Conservation (phyloP, 2,888 invertebrate species). For the Nycteola revayana region DNA sequence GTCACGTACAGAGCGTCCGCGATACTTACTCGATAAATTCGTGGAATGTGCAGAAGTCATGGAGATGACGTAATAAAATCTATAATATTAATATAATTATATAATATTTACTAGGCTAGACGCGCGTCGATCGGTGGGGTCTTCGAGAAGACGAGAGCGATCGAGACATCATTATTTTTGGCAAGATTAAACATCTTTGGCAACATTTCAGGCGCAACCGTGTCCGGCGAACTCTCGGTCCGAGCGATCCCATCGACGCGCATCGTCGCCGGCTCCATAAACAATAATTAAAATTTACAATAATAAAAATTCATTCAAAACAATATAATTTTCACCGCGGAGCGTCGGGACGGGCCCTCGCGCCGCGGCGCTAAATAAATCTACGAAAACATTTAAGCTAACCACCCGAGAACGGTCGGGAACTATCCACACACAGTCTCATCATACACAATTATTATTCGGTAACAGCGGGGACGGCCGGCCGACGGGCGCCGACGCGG, state of each 20-base stretch:
- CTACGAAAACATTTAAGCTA: slow-evolving; percentile 30
- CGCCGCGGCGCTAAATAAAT: slow-evolving; percentile 11
- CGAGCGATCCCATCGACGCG: background rate
- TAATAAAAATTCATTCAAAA: slow-evolving; percentile 30
- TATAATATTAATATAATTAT: slow-evolving; percentile 20
- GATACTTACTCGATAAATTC: too few species aligned
- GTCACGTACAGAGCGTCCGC: slow-evolving; percentile 27
- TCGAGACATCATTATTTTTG: too few species aligned
- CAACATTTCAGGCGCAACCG: too few species aligned
- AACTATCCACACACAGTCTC: slow-evolving; percentile 54
- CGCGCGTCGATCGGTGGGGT: slow-evolving; percentile 1
- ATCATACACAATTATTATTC: slow-evolving; percentile 46
- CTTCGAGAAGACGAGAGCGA: background rate
- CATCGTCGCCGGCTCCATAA: slow-evolving; percentile 3
- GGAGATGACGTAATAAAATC: slow-evolving; percentile 48
- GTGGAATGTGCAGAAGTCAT: slow-evolving; percentile 74
- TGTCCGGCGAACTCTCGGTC: background rate
- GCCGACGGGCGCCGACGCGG: slow-evolving; percentile 5
- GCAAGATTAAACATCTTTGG: too few species aligned
- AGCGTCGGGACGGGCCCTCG: slow-evolving; percentile 21
- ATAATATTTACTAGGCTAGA: slow-evolving; percentile 2
- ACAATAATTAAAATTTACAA: slow-evolving; percentile 19
- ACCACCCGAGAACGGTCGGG: slow-evolving; percentile 43
- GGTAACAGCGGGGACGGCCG: slow-evolving; percentile 43
- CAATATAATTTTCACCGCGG: slow-evolving; percentile 21